Evolutionary conservation across 2,797 vertebrate genomes (phyloP).

Genomic region (Sparidentex hasta): DNA sequence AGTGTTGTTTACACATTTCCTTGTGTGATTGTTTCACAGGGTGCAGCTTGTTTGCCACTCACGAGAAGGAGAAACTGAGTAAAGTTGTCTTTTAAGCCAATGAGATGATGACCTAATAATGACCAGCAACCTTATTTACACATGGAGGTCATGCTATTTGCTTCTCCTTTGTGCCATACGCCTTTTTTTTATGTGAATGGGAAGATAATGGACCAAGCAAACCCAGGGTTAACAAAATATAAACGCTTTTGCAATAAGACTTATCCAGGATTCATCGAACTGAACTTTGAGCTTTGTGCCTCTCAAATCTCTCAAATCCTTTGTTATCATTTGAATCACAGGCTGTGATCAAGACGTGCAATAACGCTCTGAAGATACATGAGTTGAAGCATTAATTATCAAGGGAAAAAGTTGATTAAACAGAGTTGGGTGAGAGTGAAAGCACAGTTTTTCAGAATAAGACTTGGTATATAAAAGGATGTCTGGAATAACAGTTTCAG

Average conservation of each 20-base stretch:
- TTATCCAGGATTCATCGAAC: background rate
- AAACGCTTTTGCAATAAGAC: background rate
- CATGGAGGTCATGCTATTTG: no score
- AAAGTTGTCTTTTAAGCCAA: background rate
- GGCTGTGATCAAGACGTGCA: background rate
- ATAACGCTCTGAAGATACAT: slow-evolving; percentile 21
- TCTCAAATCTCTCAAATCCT: no score
- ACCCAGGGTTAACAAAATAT: background rate
- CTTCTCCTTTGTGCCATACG: background rate
- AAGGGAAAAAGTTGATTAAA: slow-evolving; percentile 13
- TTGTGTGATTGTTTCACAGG: background rate
- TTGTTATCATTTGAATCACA: background rate
- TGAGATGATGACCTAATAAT: background rate
- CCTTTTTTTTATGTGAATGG: no score
- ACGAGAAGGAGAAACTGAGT: background rate
- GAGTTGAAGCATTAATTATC: slow-evolving; percentile 14
- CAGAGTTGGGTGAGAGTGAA: slow-evolving; percentile 10
- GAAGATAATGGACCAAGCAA: background rate
- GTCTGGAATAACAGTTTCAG: slow-evolving; percentile 49
- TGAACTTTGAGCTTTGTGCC: background rate
- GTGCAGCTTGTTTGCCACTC: background rate
- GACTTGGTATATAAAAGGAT: slow-evolving; percentile 23
- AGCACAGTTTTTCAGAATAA: slow-evolving; percentile 15
- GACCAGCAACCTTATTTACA: background rate
- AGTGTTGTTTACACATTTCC: no score